phyloP scores from a whole-genome alignment of 2,797 vertebrate genomes.

The Gadopsis marmoratus region DNA sequence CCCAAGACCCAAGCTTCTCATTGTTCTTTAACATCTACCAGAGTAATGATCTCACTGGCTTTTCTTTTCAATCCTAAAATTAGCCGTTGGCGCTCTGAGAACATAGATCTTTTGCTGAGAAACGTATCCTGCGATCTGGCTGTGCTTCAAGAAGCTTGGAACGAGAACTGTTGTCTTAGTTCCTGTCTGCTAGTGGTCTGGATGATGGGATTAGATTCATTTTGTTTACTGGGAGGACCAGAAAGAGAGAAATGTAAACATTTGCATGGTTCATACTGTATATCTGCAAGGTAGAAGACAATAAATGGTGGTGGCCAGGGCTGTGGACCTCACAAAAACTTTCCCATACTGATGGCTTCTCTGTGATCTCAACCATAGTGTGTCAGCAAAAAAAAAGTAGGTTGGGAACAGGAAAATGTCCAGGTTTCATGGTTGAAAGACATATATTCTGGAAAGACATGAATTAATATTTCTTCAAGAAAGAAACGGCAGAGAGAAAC shows the following conservation, averaged over 20 bases:
- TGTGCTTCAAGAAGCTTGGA: constrained; percentile 61
- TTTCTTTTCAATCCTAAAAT: constrained; percentile 79
- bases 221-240: constrained; percentile 63
- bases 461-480: constrained; percentile 44
- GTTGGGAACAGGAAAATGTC: constrained; percentile 33
- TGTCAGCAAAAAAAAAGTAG: constrained; percentile 10
- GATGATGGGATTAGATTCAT: constrained; percentile 72
- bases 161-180: constrained; percentile 64
- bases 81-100: constrained; percentile 72
- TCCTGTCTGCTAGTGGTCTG: constrained; percentile 67
- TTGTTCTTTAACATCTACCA: constrained; percentile 80
- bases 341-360: constrained; percentile 29
- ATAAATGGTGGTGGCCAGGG: constrained; percentile 30
- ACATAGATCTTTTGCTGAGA: constrained; percentile 71
- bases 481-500: constrained; percentile 49
- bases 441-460: constrained; percentile 32
- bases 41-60: constrained; percentile 81
- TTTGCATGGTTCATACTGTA: constrained; percentile 39
- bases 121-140: constrained; percentile 71
- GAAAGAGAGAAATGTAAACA: constrained; percentile 43
- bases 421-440: constrained; percentile 51
- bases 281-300: constrained; percentile 45
- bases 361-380: constrained; percentile 45
- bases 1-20: constrained; percentile 76
- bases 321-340: constrained; percentile 17